Conservation (phyloP, 2,888 invertebrate genomes). For the Zygothrica quintamaculata region DNA sequence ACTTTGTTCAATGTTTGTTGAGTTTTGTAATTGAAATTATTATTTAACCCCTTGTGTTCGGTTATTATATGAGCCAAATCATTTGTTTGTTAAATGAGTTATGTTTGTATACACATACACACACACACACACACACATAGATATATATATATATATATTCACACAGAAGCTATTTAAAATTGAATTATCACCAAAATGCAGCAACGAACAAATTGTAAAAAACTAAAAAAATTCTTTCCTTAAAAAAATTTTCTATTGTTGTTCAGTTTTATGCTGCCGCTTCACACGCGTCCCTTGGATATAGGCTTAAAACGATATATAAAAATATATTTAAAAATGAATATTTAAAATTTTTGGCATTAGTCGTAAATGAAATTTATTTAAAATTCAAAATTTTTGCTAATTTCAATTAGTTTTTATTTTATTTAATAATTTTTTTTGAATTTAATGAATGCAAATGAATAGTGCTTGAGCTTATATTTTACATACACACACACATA, state of each 20-base stretch:
- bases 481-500: constrained; percentile 44
- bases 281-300: constrained; percentile 36
- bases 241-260: constrained; percentile 59
- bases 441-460: constrained; percentile 30
- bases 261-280: constrained; percentile 62
- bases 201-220: constrained; percentile 30
- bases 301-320: constrained; percentile 22
- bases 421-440: too few species aligned
- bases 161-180: constrained; percentile 5
- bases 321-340: constrained; percentile 11
- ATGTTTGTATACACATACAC: constrained; percentile 62
- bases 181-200: constrained; percentile 31
- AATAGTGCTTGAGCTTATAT: constrained; percentile 55
- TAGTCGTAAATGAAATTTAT: constrained; percentile 1
- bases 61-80: constrained; percentile 56
- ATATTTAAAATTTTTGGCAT: constrained; percentile 7
- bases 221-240: constrained; percentile 59
- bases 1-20: constrained; percentile 69
- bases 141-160: constrained; percentile 25
- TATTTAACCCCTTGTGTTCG: constrained; percentile 55
- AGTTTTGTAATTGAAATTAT: constrained; percentile 53
- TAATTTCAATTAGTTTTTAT: constrained; percentile 34
- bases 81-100: constrained; percentile 70
- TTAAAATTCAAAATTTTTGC: constrained; percentile 39
- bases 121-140: constrained; percentile 28